Evolutionary conservation across 1,140 invertebrate species (phyloP).

Genomic region (Drosophila melanica): DNA sequence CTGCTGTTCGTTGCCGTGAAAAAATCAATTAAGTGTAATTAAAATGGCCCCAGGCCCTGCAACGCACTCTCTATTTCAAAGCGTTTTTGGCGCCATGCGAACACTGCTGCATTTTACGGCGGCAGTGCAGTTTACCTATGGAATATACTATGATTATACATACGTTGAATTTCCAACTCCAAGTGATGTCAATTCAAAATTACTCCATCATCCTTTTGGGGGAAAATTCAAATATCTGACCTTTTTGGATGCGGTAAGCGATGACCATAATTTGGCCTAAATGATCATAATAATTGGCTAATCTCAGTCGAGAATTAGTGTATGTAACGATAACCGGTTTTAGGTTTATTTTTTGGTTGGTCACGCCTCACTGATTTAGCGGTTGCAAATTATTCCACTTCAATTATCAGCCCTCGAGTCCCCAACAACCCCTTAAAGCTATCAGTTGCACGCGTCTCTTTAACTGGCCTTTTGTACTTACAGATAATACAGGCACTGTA

Average conservation of each 20-base stretch:
- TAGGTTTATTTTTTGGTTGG: not conserved
- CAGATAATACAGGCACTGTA: slow-evolving; percentile 91
- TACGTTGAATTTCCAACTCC: slow-evolving; percentile 87
- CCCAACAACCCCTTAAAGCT: slow-evolving; percentile 44
- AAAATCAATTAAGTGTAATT: slow-evolving; percentile 64
- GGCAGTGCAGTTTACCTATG: slow-evolving; percentile 88
- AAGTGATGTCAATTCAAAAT: slow-evolving; percentile 73
- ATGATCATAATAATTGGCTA: not conserved
- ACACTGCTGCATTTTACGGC: slow-evolving; percentile 87
- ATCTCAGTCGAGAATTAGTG: slow-evolving; percentile 13
- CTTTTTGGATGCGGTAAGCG: slow-evolving; percentile 91
- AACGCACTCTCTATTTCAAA: slow-evolving; percentile 74
- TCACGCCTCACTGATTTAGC: slow-evolving; percentile 37
- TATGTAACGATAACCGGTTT: slow-evolving; percentile 37
- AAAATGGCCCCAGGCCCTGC: slow-evolving; percentile 39
- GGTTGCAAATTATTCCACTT: slow-evolving; percentile 55
- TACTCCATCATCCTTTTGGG: slow-evolving; percentile 85
- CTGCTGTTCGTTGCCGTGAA: slow-evolving; percentile 49
- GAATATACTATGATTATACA: slow-evolving; percentile 89
- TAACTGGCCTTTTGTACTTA: slow-evolving; percentile 46
- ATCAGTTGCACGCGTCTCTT: slow-evolving; percentile 53
- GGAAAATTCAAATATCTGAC: slow-evolving; percentile 95
- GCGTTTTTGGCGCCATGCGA: slow-evolving; percentile 82
- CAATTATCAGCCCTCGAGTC: slow-evolving; percentile 33
- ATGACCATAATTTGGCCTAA: not conserved